Conservation (phyloP, 2,113 vertebrate species). For the Cygnus buccinator region DNA sequence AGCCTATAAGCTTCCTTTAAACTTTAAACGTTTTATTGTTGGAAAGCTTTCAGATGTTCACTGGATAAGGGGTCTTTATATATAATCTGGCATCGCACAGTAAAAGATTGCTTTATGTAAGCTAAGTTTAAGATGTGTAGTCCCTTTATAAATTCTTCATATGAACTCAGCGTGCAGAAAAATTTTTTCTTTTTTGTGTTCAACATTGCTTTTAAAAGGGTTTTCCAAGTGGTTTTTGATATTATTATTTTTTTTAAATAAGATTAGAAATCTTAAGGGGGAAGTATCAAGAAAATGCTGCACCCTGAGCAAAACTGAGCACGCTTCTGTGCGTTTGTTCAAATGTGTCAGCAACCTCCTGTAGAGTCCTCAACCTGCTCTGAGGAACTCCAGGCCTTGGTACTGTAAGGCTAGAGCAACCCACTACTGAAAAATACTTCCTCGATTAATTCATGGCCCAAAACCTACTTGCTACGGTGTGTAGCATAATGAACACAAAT, state of each 20-base stretch:
- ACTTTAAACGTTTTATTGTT: conserved; percentile 27
- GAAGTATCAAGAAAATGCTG: not conserved
- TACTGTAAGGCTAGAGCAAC: not conserved
- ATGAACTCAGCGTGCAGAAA: not conserved
- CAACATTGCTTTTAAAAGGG: not conserved
- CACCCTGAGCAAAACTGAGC: not conserved
- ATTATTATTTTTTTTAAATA: not conserved
- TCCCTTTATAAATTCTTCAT: not conserved
- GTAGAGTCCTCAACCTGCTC: no score
- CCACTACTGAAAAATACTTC: not conserved
- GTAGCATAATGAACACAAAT: not conserved
- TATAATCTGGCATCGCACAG: not conserved
- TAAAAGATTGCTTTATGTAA: conserved; percentile 15
- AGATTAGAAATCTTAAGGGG: not conserved
- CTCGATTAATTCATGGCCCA: not conserved
- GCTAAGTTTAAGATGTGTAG: not conserved
- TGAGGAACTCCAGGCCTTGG: not conserved
- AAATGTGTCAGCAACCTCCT: not conserved
- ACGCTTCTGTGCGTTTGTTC: not conserved
- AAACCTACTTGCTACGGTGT: not conserved
- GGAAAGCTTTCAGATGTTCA: conserved; percentile 40
- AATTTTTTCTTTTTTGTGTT: not conserved
- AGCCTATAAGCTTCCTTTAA: conserved; percentile 38
- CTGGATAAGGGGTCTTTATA: conserved; percentile 40
- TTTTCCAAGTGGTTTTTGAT: not conserved